A percentile compares a stretch with the other conserved stretches of the same genome.
phyloP scores from a whole-genome alignment of 2,113 vertebrate species.

The Rhinichthys klamathensis region DNA sequence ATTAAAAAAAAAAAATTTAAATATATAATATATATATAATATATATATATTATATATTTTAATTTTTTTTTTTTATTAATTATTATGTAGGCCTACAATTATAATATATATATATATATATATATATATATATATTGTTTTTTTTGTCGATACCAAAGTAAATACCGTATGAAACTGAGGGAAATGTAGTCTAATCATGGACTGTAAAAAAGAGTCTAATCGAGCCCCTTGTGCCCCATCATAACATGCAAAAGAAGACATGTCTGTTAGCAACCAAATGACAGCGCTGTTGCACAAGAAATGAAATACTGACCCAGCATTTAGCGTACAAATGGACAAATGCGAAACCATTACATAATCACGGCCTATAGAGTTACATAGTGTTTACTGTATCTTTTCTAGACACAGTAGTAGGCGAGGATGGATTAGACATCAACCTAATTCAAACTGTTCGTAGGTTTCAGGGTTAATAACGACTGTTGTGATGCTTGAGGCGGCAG shows the following conservation, averaged over 20 bases:
- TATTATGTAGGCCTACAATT: too few species aligned
- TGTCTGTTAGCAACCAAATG: not conserved
- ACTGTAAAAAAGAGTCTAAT: too few species aligned
- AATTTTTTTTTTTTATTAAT: too few species aligned
- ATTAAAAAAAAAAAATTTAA: too few species aligned
- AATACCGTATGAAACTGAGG: not conserved
- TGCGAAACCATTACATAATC: conserved; percentile 29
- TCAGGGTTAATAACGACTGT: conserved; percentile 5
- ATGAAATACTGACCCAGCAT: not conserved
- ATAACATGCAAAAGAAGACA: not conserved
- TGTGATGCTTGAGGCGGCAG: not conserved
- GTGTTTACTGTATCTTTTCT: not conserved
- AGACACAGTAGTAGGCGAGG: not conserved
- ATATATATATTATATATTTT: too few species aligned
- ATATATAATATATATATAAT: too few species aligned
- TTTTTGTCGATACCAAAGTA: too few species aligned
- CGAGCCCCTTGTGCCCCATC: not conserved
- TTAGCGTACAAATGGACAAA: not conserved
- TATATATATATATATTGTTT: too few species aligned
- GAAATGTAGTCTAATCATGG: not conserved
- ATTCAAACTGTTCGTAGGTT: conserved; percentile 15
- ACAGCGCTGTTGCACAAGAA: not conserved
- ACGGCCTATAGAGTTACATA: not conserved
- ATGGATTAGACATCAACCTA: not conserved
- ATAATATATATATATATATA: too few species aligned